Evolutionary conservation across 2,113 vertebrate species (phyloP).

Genomic region (Megaceryle torquata): DNA sequence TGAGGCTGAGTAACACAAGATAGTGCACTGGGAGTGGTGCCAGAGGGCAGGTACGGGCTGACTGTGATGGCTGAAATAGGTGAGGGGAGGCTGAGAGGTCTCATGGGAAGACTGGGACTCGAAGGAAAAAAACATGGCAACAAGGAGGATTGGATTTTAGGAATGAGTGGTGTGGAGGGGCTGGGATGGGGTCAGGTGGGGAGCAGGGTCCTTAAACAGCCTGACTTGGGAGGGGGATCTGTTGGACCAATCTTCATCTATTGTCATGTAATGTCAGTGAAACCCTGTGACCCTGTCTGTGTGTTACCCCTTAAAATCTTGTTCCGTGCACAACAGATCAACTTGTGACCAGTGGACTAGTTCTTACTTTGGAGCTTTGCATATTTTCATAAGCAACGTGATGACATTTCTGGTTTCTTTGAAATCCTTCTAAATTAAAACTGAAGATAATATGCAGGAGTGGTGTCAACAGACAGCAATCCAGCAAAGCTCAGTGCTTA

Average conservation of each 20-base stretch:
- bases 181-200: background rate
- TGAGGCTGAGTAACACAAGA: rapidly evolving
- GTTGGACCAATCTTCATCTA: background rate
- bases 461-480: background rate
- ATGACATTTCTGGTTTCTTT: background rate
- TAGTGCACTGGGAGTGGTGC: background rate
- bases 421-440: background rate
- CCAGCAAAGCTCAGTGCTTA: background rate
- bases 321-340: background rate
- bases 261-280: background rate
- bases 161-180: rapidly evolving
- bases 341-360: background rate
- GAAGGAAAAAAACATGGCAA: background rate
- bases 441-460: background rate
- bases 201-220: background rate
- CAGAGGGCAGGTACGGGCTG: background rate
- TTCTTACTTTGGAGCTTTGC: background rate
- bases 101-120: background rate
- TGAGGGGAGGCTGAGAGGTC: background rate
- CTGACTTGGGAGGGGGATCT: background rate
- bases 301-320: background rate
- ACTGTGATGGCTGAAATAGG: background rate
- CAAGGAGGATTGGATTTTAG: background rate
- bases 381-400: background rate
- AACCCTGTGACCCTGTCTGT: rapidly evolving